These are phyloP conservation scores for Hartigia nigra DNA, from an alignment of 2,888 invertebrate species.

Conservation along the genomic window DNA sequence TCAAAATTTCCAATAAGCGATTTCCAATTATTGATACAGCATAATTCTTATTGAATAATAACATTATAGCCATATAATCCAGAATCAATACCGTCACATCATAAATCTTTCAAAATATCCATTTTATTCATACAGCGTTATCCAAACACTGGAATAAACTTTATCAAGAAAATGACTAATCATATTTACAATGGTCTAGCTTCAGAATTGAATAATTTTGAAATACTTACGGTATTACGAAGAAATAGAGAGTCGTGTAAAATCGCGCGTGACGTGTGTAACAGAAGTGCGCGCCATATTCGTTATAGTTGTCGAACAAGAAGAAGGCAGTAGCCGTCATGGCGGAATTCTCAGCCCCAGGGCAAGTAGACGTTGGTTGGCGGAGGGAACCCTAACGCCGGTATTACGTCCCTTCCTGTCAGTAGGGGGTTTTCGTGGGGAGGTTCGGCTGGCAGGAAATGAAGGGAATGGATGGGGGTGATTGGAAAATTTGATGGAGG, in stretches of 20 bases:
- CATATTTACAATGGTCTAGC: background rate
- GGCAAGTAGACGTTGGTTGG: conserved; percentile 48
- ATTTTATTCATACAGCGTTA: background rate
- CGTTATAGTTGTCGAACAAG: background rate
- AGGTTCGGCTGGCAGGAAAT: conserved; percentile 50
- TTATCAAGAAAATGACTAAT: background rate
- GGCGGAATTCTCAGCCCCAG: background rate
- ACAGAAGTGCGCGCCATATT: background rate
- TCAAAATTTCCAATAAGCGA: background rate
- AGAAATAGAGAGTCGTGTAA: background rate
- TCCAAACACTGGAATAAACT: background rate
- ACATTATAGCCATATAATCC: background rate
- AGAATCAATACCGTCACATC: background rate
- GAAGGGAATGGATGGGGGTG: conserved; percentile 54
- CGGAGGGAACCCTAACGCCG: conserved; percentile 47
- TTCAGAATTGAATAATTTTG: background rate
- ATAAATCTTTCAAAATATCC: background rate
- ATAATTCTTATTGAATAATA: background rate
- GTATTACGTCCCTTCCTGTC: conserved; percentile 55
- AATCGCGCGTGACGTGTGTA: background rate
- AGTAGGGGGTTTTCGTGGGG: conserved; percentile 24
- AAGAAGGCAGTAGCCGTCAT: background rate
- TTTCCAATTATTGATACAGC: background rate
- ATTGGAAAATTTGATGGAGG: conserved; percentile 65
- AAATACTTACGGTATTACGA: background rate